Percentiles rank a stretch among this genome's conserved stretches.
These are phyloP conservation scores for Hippocampus zosterae DNA, from an alignment of 2,113 vertebrate genomes.

Conservation along the genomic window DNA sequence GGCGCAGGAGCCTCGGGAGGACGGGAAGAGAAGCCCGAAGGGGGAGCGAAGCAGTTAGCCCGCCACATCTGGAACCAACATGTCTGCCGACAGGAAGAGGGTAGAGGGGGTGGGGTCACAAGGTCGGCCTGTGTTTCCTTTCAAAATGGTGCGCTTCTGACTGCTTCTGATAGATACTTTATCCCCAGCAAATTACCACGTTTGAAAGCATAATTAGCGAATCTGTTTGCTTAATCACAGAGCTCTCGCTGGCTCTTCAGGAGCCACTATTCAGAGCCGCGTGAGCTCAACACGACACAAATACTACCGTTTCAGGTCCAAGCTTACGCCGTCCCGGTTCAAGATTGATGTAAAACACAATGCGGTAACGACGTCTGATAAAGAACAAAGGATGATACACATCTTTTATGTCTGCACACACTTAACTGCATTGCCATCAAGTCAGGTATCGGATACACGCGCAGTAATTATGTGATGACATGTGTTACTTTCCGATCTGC, in stretches of 20 bases:
- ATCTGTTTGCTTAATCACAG: slow-evolving; percentile 92
- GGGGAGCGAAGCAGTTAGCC: slow-evolving; percentile 37
- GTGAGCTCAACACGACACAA: slow-evolving; percentile 59
- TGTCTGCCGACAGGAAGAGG: slow-evolving; percentile 85
- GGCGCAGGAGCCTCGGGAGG: slow-evolving; percentile 47
- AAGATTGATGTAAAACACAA: slow-evolving; percentile 55
- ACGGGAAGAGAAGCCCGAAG: slow-evolving; percentile 53
- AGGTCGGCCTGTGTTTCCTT: slow-evolving; percentile 86
- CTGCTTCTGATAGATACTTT: slow-evolving; percentile 94
- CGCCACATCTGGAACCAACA: slow-evolving; percentile 92
- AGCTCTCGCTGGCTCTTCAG: slow-evolving; percentile 74
- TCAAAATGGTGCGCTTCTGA: slow-evolving; percentile 80
- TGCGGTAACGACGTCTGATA: slow-evolving; percentile 54
- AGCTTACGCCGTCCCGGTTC: slow-evolving; percentile 14
- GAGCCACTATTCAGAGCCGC: slow-evolving; percentile 51
- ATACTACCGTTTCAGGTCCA: slow-evolving; percentile 63
- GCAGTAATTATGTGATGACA: slow-evolving; percentile 33
- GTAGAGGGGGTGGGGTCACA: slow-evolving; percentile 79
- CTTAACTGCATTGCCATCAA: slow-evolving; percentile 48
- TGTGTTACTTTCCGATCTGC: slow-evolving; percentile 34
- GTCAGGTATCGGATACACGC: slow-evolving; percentile 35
- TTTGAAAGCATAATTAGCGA: slow-evolving; percentile 93
- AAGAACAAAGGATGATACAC: slow-evolving; percentile 45
- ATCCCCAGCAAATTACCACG: slow-evolving; percentile 89
- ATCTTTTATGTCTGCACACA: slow-evolving; percentile 35